A percentile compares a stretch with the other conserved stretches of the same genome.
Conservation (phyloP, 92 coral and sea anemone genomes). For the Bergia puertoricense region DNA sequence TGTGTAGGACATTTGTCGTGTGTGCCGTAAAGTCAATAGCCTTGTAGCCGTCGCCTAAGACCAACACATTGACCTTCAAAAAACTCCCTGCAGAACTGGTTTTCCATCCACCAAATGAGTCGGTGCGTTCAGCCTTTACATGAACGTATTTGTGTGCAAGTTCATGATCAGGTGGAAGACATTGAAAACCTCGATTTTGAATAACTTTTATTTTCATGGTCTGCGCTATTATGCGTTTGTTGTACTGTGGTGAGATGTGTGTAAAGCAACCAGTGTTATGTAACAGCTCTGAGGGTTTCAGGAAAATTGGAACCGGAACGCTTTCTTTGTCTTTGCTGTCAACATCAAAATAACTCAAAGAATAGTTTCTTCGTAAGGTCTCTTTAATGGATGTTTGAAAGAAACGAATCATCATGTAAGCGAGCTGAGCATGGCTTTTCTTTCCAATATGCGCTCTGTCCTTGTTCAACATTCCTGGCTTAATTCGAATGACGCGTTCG, state of each 20-base stretch:
- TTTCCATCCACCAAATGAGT: constrained; percentile 79
- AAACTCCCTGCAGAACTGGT: constrained; percentile 46
- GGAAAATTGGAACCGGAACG: background rate
- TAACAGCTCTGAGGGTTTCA: constrained; percentile 40
- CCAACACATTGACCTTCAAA: constrained; percentile 55
- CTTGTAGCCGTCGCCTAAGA: constrained; percentile 45
- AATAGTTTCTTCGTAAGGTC: background rate
- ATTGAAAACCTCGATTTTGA: constrained; percentile 54
- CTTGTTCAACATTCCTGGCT: constrained; percentile 42
- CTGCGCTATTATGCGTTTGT: constrained; percentile 40
- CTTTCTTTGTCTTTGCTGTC: background rate
- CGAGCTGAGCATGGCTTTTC: constrained; percentile 52
- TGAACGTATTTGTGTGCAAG: constrained; percentile 28
- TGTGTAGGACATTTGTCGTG: background rate
- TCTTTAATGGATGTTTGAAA: constrained; percentile 36
- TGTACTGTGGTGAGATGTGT: constrained; percentile 58
- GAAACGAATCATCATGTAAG: constrained; percentile 45
- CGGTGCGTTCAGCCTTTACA: constrained; percentile 50
- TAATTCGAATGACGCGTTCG: constrained; percentile 10
- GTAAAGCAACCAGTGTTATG: constrained; percentile 62
- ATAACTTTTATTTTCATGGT: constrained; percentile 57
- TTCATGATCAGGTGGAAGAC: constrained; percentile 35
- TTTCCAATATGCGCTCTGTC: constrained; percentile 53
- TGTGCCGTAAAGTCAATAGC: background rate
- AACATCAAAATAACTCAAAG: background rate